Base-by-base conservation (phyloP, 1,140 invertebrate genomes). In the Hypsibius dujardini region DNA sequence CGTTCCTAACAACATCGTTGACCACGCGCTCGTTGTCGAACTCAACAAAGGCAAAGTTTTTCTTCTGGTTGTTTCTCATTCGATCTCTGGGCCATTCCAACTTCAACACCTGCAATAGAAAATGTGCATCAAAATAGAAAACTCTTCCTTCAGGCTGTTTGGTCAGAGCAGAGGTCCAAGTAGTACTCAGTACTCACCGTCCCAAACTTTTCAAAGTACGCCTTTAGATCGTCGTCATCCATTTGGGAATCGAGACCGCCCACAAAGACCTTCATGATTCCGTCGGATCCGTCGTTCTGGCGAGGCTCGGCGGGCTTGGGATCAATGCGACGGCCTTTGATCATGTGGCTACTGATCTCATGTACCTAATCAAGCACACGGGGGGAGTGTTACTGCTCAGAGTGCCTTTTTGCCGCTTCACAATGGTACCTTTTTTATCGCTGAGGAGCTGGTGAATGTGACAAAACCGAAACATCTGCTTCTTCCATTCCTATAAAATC, bases 381-480 rank as follows among this genome's bases (percentile, higher is more conserved):
- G 28, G 28, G 28, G 28, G 28, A 28, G 28, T 28, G 28, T 28
- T 28, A 28, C 28, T 28, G 28, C 28, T 28, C 28, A 28, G 28
- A 28, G 28, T 28, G 28, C 28, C 28, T 28, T 28, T 28, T 28
- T 28, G 28, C 28, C 28, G 28, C 28, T 28, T 28, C 28, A 56
- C 59, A 3, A 42, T 47, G 15, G 60, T 46, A 40, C 47, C 7
- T 74, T 72, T 60, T 12, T 50, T 46, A 28, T 2, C 67, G 59
- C 47, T 47, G 46, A 2, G 46, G 59, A 72, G 28, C 71, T 70
- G 14, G 88, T 87, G 79, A 95, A 97, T 42, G 95, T 92, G 76
- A 96, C 92, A 78, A 96, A 96, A 62, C 90, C 91, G 78, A 95
- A 95, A 47, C 91, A 91, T 80, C 92, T 82, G 45, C 90, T 92